phyloP scores from a whole-genome alignment of 2,888 invertebrate species.

The Odontothrips loti region DNA sequence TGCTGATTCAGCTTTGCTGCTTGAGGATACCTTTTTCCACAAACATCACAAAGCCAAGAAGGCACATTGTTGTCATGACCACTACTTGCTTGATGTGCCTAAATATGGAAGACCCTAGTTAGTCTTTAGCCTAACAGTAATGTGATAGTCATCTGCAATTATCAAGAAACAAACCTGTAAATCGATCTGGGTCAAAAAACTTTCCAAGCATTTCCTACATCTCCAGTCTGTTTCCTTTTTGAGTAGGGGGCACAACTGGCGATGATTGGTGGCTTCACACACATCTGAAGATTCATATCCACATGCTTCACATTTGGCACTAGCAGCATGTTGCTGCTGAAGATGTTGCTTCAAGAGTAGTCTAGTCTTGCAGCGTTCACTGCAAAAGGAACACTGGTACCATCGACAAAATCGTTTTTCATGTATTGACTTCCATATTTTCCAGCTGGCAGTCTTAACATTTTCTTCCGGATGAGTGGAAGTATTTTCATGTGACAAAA shows the following conservation, averaged over 20 bases:
- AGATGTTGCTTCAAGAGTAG: background rate
- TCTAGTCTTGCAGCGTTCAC: background rate
- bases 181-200: background rate
- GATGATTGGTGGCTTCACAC: background rate
- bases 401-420: background rate
- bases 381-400: constrained; percentile 6
- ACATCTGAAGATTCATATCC: background rate
- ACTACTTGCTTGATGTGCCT: background rate
- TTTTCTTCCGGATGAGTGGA: too few relatives aligned
- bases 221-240: background rate
- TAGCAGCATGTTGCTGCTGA: background rate
- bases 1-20: background rate
- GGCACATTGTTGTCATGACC: background rate
- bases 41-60: background rate
- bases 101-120: background rate
- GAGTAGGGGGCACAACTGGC: background rate
- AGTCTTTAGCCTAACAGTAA: background rate
- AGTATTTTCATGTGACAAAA: background rate
- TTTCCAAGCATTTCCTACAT: background rate
- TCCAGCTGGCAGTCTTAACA: background rate
- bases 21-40: background rate
- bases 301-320: constrained; percentile 4
- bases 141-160: background rate
- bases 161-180: background rate
- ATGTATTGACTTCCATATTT: background rate